Base-by-base conservation (phyloP, 1,140 invertebrate species). In the Plectus sambesii region DNA sequence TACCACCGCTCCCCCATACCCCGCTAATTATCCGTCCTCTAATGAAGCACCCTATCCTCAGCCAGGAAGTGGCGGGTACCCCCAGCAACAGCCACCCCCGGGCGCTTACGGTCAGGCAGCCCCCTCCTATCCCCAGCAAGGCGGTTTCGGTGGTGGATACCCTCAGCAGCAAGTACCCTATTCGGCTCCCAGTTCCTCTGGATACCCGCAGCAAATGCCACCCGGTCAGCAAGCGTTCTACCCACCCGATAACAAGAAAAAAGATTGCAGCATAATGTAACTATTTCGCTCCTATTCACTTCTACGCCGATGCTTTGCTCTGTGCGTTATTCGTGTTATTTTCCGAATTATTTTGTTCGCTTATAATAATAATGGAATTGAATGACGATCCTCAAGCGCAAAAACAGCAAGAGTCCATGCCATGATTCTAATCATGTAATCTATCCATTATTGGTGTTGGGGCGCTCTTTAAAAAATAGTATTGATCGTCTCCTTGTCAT, bases 221-320 rank as follows among this genome's bases (percentile, higher is more conserved):
- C 41, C 36, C 12, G 52, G 52, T 19, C 55, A 57, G 33, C 27
- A 49, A 17, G 45, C 55, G 17, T 54, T 50, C 47, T 56, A 56
- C 47, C 55, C 55, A 38, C 56, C 55, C 27, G 29, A 55, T 20
- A n/a, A n/a, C 23, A 55, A 56, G 53, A 56, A 56, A 48, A 56
- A 56, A 42, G 54, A 58, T 36, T 56, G 55, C 47, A 35, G 22
- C 47, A 49, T 56, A 24, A 35, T 29, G 29, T 56, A 56, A 56
- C n/a, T n/a, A n/a, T n/a, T n/a, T n/a, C n/a, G n/a, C n/a, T n/a
- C n/a, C n/a, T n/a, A n/a, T n/a, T n/a, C n/a, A n/a, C n/a, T n/a
- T n/a, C n/a, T n/a, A n/a, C n/a, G n/a, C n/a, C n/a, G n/a, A n/a
- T n/a, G n/a, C n/a, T n/a, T n/a, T n/a, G n/a, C n/a, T n/a, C n/a